Percentiles rank a stretch among this genome's conserved stretches.
Evolutionary conservation across 2,888 invertebrate genomes (phyloP).

Genomic region (Dysmachus trigonus): DNA sequence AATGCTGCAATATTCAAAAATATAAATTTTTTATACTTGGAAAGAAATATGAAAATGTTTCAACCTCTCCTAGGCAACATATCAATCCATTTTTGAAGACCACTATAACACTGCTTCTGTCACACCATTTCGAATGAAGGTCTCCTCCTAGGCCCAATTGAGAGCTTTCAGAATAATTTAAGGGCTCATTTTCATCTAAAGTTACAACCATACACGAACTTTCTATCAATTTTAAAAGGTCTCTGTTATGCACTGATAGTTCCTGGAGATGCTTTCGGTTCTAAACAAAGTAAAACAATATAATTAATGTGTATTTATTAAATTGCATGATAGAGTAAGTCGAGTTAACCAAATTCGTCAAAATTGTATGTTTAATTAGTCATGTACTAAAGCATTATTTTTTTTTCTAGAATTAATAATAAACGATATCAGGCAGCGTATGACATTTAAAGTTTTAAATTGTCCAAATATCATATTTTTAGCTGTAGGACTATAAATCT

Average conservation of each 20-base stretch:
- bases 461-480: too few species aligned
- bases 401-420: too few species aligned
- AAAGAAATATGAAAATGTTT: neutral
- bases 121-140: constrained; percentile 69
- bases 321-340: too few species aligned
- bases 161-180: constrained; percentile 60
- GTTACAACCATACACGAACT: constrained; percentile 60
- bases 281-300: constrained; percentile 53
- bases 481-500: too few species aligned
- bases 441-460: too few species aligned
- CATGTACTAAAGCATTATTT: too few species aligned
- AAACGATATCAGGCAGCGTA: too few species aligned
- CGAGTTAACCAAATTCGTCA: too few species aligned
- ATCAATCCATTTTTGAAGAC: constrained; percentile 67
- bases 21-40: neutral
- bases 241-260: constrained; percentile 61
- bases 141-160: constrained; percentile 65
- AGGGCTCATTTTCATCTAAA: constrained; percentile 63
- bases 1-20: constrained; percentile 55
- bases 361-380: too few species aligned
- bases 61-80: constrained; percentile 67
- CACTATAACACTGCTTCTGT: constrained; percentile 67
- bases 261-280: constrained; percentile 63
- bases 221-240: constrained; percentile 62
- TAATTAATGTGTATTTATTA: neutral